Conservation (phyloP, 2,888 invertebrate species). For the Orthosia cruda region DNA sequence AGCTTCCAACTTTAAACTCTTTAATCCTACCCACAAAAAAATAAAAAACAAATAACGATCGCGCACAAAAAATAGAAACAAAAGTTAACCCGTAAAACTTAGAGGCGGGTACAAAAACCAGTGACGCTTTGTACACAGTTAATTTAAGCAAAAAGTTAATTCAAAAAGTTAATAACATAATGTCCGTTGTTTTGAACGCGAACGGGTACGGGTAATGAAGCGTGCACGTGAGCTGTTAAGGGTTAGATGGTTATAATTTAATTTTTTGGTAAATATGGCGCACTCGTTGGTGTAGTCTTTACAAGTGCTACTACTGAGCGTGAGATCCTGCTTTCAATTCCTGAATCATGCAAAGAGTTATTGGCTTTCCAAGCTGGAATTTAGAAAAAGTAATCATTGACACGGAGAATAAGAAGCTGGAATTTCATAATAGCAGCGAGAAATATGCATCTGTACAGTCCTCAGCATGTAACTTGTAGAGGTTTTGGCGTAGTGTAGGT, state of each 20-base stretch:
- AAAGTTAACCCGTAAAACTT: slow-evolving; percentile 55
- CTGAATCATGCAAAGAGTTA: no score
- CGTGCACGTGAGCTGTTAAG: slow-evolving; percentile 61
- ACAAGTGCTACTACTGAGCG: no score
- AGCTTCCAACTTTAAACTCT: background rate
- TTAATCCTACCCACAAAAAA: slow-evolving; percentile 6
- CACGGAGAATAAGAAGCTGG: no score
- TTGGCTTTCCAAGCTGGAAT: no score
- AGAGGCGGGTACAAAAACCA: slow-evolving; percentile 49
- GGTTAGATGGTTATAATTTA: slow-evolving; percentile 35
- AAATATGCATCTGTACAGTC: no score
- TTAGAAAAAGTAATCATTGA: no score
- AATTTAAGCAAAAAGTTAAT: slow-evolving; percentile 69
- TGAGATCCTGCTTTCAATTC: no score
- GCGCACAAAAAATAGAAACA: slow-evolving; percentile 11
- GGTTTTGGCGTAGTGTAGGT: no score
- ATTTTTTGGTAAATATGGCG: background rate
- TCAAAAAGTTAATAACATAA: slow-evolving; percentile 70
- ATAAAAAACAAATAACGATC: slow-evolving; percentile 4
- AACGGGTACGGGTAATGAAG: slow-evolving; percentile 68
- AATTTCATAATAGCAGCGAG: no score
- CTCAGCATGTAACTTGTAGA: no score
- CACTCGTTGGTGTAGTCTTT: no score
- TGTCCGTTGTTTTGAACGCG: slow-evolving; percentile 61
- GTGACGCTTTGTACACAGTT: slow-evolving; percentile 40